Evolutionary conservation across 2,797 vertebrate species (phyloP).

Genomic region (Molothrus aeneus): DNA sequence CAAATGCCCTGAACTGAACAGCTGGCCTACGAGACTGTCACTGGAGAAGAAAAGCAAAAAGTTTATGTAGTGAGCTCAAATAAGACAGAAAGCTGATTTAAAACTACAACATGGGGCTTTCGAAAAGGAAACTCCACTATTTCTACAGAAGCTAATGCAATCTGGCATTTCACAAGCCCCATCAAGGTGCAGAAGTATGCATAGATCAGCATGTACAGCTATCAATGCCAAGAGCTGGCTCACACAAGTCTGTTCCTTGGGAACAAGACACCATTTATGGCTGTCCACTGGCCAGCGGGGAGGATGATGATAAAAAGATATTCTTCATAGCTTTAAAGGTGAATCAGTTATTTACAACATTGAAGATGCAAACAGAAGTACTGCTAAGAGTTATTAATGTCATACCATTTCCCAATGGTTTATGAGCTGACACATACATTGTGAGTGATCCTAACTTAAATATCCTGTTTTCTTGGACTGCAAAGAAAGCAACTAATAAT

Average conservation of each 20-base stretch:
- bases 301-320: background rate
- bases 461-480: background rate
- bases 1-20: background rate
- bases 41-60: background rate
- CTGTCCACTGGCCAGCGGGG: background rate
- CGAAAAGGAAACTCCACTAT: background rate
- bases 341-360: background rate
- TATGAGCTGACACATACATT: background rate
- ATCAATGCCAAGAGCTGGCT: slow-evolving; percentile 3
- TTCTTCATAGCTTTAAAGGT: background rate
- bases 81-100: background rate
- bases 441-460: background rate
- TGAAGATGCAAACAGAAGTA: background rate
- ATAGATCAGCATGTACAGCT: background rate
- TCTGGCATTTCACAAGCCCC: background rate
- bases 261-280: background rate
- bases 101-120: background rate
- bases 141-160: background rate
- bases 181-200: background rate
- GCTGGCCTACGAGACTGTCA: rapidly evolving
- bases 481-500: background rate
- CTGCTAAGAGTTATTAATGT: background rate
- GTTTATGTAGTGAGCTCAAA: background rate
- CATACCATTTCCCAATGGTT: background rate
- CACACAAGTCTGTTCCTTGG: background rate